Base-by-base conservation (phyloP, 2,797 vertebrate genomes). In the Thalassophryne amazonica region DNA sequence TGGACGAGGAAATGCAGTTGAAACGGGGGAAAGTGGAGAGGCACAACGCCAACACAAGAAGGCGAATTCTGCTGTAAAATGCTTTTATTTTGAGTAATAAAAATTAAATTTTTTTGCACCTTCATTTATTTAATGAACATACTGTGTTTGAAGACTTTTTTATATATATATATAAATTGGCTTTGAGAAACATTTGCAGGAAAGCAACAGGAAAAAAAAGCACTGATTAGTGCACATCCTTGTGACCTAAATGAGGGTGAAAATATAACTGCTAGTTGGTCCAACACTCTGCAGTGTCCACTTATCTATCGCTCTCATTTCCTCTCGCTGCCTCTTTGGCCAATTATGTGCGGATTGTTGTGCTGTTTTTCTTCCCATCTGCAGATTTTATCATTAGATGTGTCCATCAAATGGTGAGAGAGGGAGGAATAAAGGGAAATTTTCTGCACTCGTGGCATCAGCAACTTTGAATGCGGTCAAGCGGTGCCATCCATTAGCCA, bases 271-370 rank as follows among this genome's bases (percentile, higher is more conserved):
- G 56, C 66, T 51, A 13, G 52, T 52, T 58, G 34, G 49, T 63
- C 76, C 60, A 68, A 43, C 56, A 42, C 31, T 30, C 16, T 17
- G 39, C 60, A 34, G 56, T 69, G 62, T 62, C 73, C 60, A 60
- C 60, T 83, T 60, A 76, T 75, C 58, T 65, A 36, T 73, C 54
- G 48, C 54, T 62, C 68, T 67, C 46, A 8, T 52, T 61, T 64
- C 59, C 59, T 51, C 62, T 33, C 56, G 54, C 19, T 24, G 36
- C 10, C 15, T 68, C 73, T 72, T 54, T 51, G 66, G 73, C 85
- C 86, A 88, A 87, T 88, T 88, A 88, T 85, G 64, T 69, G 61
- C 7, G 67, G 84, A 82, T 85, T 85, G 81, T 81, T 81, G 67
- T 68, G 55, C 55, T 69, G 76, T 83, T 78, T n/a, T 78, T 63